Base-by-base conservation (phyloP, 2,113 vertebrate genomes). In the Scortum barcoo region DNA sequence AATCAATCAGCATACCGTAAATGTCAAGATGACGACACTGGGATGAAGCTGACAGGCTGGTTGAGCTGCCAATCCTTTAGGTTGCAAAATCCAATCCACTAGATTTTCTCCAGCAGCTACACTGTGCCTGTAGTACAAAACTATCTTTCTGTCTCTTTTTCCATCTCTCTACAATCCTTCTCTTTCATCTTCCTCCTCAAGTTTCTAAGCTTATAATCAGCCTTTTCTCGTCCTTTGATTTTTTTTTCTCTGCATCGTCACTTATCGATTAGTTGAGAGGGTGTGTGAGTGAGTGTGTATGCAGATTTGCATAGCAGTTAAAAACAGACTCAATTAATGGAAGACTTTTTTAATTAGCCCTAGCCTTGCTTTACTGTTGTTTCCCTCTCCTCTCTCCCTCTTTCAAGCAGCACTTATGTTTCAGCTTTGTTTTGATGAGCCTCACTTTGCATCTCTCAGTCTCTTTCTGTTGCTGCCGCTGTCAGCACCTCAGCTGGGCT, bases 271-370 rank as follows among this genome's bases (percentile, higher is more conserved):
- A 17, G 46, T 42, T 66, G 78, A 75, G 76, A 24, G 63, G 14
- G 60, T 46, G 72, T 50, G 24, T 66, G 13, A 20, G 54, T 42
- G n/a, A n/a, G 19, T 22, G 50, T 54, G 53, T 26, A 11, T 76
- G 48, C 50, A 71, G 50, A 80, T 80, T 73, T 61, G 74, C 57
- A 54, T 65, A 53, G 48, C 72, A 36, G 69, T 84, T 81, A 79
- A 84, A 86, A 81, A 75, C 51, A 79, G 67, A 83, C 63, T 77
- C 71, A 85, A 78, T 87, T 86, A 80, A 80, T 80, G 83, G 58
- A 76, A 77, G 63, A n/a, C 46, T 53, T 68, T 72, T 86, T 83
- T 75, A 83, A 85, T 83, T 74, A 71, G 76, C 69, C 72, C 40
- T 26, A 48, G 81, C 53, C 44, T 71, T 69, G 40, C 77, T 66